A percentile compares a stretch with the other conserved stretches of the same genome.
Evolutionary conservation across 2,888 invertebrate genomes (phyloP).

Genomic region (Terebella lapidaria): DNA sequence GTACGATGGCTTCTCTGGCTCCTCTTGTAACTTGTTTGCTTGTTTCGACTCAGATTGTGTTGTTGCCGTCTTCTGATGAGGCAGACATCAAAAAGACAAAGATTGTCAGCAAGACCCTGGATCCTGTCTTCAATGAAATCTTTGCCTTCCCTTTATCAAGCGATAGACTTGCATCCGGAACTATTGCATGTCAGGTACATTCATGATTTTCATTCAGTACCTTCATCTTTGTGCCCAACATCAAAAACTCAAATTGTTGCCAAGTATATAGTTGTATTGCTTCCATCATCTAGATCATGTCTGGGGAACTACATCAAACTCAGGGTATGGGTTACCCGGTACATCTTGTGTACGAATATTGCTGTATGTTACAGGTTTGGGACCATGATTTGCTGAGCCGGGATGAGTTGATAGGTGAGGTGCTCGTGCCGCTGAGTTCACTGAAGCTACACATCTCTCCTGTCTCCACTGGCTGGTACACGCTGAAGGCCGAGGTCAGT

Average conservation of each 20-base stretch:
- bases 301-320: too few species aligned
- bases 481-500: constrained; percentile 24
- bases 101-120: constrained; percentile 30
- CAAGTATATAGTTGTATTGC: too few species aligned
- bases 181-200: constrained; percentile 33
- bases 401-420: constrained; percentile 45
- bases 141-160: constrained; percentile 38
- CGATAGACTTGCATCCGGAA: constrained; percentile 27
- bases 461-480: constrained; percentile 38
- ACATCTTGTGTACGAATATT: background rate
- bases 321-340: too few species aligned
- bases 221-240: too few species aligned
- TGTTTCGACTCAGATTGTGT: too few species aligned
- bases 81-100: constrained; percentile 33
- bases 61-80: too few species aligned
- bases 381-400: constrained; percentile 35
- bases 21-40: too few species aligned
- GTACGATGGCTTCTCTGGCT: too few species aligned
- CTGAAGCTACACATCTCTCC: constrained; percentile 34
- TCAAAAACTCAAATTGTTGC: too few species aligned
- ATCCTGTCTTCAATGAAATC: constrained; percentile 43
- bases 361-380: constrained; percentile 26
- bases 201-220: too few species aligned
- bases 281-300: too few species aligned
- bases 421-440: constrained; percentile 31